Evolutionary conservation across 2,888 invertebrate genomes (phyloP).

Genomic region (Erannis defoliaria): DNA sequence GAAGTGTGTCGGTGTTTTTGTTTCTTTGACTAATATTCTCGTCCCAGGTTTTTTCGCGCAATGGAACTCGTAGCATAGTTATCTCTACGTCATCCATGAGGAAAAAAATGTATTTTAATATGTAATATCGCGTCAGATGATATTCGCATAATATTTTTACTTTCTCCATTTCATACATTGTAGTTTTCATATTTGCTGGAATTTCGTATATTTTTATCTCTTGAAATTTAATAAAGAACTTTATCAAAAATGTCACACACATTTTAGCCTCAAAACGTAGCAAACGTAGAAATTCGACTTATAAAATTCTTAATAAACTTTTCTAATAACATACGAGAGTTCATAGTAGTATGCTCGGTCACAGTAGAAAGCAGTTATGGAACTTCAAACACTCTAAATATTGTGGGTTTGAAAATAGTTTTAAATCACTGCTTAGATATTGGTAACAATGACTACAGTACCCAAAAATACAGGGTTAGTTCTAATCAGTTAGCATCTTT

Average conservation of each 20-base stretch:
- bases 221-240: constrained; percentile 20
- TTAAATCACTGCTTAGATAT: too few relatives aligned
- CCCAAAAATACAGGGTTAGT: too few relatives aligned
- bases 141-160: neutral
- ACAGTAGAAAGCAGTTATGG: constrained; percentile 11
- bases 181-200: neutral
- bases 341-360: constrained; percentile 34
- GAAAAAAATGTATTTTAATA: too few relatives aligned
- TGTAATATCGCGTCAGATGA: neutral
- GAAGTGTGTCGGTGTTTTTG: too few relatives aligned
- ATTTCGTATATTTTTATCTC: neutral
- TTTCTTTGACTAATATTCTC: too few relatives aligned
- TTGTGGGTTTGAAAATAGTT: neutral
- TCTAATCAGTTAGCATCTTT: too few relatives aligned
- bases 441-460: too few relatives aligned
- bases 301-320: constrained; percentile 46
- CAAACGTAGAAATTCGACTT: constrained; percentile 27
- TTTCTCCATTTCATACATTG: neutral
- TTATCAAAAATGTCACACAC: constrained; percentile 17
- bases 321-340: constrained; percentile 39
- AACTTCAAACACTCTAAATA: neutral
- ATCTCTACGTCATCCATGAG: too few relatives aligned
- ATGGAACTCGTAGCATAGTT: too few relatives aligned
- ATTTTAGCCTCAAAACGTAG: constrained; percentile 6
- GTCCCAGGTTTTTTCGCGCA: too few relatives aligned